Base-by-base conservation (phyloP, 2,888 invertebrate species). In the Fissipunctia ypsillon region DNA sequence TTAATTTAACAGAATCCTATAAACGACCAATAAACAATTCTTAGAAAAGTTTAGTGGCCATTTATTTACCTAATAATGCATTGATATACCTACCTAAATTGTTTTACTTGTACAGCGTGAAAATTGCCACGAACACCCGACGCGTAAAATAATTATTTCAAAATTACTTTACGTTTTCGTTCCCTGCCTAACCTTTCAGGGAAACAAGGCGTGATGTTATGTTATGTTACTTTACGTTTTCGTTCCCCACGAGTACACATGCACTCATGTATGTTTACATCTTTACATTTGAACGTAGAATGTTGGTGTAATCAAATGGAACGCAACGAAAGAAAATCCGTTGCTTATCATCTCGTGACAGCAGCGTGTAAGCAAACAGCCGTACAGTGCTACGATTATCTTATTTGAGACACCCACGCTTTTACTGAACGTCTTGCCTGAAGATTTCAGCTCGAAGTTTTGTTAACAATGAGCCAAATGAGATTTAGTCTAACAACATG, bases 331-430 rank as follows among this genome's bases (percentile, higher is more conserved):
- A 54, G 52, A 31, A 68, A 75, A 54, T 48, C 38, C 38, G 16
- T 69, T 61, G 45, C 45, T 64, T 64, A 69, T 70, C 48, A 38
- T 70, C 16, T 38, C 6, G 16, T 10, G 70, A 64, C 76, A 76
- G 70, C 28, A 14, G 35, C 3, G 28, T 10, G 28, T 64, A 59
- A 59, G 52, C 57, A 50, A 76, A 57, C 76, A 57, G 63, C 2
- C n/a, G 63, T 22, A n/a, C 35, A 43, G 41, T 35, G 16, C 25
- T 28, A 35, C 28, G 28, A 57, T 61, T 41, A 60, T 48, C 50
- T 43, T 66, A 73, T 38, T 68, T 48, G 31, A 60, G 52, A 75
- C 59, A 67, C 19, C 19, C 45, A 25, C 45, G 60, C 25, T 48
- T 41, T 48, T 25, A 52, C 59, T 16, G 22, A 60, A n/a, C 22